These are phyloP conservation scores for Drosophila niveifrons DNA, from an alignment of 2,888 invertebrate species.

Conservation along the genomic window DNA sequence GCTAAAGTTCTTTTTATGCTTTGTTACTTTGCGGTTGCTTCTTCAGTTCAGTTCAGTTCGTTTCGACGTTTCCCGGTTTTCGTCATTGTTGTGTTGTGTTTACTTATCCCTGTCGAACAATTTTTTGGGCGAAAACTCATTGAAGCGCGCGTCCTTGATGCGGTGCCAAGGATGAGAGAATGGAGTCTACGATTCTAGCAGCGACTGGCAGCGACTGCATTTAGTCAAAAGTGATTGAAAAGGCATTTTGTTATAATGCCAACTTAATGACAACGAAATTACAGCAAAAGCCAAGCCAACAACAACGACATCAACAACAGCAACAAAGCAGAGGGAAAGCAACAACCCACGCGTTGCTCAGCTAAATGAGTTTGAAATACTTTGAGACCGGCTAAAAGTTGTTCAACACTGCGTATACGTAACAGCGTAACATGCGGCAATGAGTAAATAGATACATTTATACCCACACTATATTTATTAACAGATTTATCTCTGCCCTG, in stretches of 20 bases:
- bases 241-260: constrained; percentile 83
- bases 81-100: constrained; percentile 70
- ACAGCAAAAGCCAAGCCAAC: constrained; percentile 69
- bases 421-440: constrained; percentile 7
- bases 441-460: constrained; percentile 2
- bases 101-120: constrained; percentile 79
- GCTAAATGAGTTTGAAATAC: constrained; percentile 76
- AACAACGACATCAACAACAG: constrained; percentile 12
- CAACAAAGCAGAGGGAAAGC: constrained; percentile 10
- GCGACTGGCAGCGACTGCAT: constrained; percentile 66
- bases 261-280: constrained; percentile 82
- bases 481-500: not conserved
- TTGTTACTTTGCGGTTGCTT: constrained; percentile 62
- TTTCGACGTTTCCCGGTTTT: constrained; percentile 25
- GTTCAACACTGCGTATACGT: constrained; percentile 33
- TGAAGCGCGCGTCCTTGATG: constrained; percentile 61
- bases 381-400: constrained; percentile 69
- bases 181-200: not conserved
- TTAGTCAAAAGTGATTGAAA: constrained; percentile 82
- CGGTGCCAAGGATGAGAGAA: not conserved
- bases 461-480: not conserved
- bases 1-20: constrained; percentile 17
- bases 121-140: constrained; percentile 58
- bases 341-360: constrained; percentile 28
- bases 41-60: constrained; percentile 36